Evolutionary conservation across 2,888 invertebrate species (phyloP).

Genomic region (Callinectes sapidus): DNA sequence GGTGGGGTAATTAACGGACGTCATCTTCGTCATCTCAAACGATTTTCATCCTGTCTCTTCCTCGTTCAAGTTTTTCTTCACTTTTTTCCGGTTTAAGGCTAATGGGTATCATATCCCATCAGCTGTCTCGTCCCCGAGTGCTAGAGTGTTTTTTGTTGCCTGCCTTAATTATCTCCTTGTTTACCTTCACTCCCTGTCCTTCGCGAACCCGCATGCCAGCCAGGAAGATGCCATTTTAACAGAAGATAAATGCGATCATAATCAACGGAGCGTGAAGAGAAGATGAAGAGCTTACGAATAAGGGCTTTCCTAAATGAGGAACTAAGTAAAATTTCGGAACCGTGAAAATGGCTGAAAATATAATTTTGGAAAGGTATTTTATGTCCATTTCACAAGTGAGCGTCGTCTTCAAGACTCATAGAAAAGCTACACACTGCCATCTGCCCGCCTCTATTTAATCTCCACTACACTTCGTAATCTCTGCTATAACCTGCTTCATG

Average conservation of each 20-base stretch:
- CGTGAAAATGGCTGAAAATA: neutral
- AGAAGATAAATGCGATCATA: neutral
- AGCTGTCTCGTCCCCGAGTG: neutral
- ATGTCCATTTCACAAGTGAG: neutral
- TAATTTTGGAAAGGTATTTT: neutral
- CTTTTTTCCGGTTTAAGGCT: neutral
- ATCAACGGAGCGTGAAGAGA: neutral
- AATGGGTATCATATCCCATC: neutral
- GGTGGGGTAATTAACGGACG: neutral
- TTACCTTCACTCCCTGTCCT: neutral
- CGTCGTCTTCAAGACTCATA: too few relatives aligned
- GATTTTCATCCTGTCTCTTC: neutral
- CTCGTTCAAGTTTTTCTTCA: neutral
- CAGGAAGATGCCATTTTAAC: neutral
- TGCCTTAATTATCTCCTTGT: slow-evolving; percentile 3
- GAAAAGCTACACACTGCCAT: too few relatives aligned
- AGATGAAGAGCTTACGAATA: neutral
- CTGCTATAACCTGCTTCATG: neutral
- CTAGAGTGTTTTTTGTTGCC: neutral
- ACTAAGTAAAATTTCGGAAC: neutral
- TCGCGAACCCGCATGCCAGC: neutral
- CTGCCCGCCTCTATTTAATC: neutral
- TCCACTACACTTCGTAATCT: neutral
- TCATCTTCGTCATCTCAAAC: neutral
- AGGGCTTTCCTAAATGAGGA: neutral